Evolutionary conservation across 2,113 vertebrate species (phyloP).

Genomic region (Malurus alboscapulatus): DNA sequence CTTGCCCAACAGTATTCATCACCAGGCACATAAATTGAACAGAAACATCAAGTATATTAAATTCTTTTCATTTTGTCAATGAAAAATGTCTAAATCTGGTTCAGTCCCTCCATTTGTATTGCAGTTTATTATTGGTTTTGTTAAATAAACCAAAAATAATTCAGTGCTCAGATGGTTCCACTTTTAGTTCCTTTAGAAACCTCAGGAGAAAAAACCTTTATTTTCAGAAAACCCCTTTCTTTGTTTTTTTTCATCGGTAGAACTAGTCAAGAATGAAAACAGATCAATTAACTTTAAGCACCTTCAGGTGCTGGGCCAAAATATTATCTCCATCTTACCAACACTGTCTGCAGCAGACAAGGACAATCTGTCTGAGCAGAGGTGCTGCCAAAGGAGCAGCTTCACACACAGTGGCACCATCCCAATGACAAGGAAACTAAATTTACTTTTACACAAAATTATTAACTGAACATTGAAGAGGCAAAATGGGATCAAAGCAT

Average conservation of each 20-base stretch:
- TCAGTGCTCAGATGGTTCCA: neutral
- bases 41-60: neutral
- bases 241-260: neutral
- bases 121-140: neutral
- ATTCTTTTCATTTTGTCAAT: neutral
- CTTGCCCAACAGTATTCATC: neutral
- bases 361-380: neutral
- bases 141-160: neutral
- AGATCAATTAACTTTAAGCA: neutral
- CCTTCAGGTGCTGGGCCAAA: accelerated
- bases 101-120: neutral
- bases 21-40: neutral
- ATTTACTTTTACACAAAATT: neutral
- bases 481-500: neutral
- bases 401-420: neutral
- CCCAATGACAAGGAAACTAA: neutral
- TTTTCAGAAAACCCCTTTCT: neutral
- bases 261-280: neutral
- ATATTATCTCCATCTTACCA: neutral
- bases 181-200: neutral
- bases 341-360: neutral
- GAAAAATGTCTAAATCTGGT: neutral
- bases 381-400: neutral
- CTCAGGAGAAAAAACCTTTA: neutral
- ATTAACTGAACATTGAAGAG: neutral